A percentile compares a stretch with the other conserved stretches of the same genome.
Evolutionary conservation across 2,113 vertebrate species (phyloP).

Genomic region (Aix galericulata): DNA sequence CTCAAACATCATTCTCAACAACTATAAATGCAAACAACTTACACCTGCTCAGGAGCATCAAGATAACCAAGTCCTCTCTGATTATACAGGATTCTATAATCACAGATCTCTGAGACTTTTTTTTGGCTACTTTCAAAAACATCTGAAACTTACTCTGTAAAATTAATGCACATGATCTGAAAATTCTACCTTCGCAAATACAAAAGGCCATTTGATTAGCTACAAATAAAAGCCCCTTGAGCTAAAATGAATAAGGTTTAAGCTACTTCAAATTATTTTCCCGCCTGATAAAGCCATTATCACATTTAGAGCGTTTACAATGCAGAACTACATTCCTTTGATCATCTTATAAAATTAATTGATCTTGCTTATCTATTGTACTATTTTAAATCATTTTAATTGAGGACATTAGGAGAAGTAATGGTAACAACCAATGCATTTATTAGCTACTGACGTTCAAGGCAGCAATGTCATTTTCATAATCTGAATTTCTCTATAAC

Average conservation of each 20-base stretch:
- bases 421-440: conserved; percentile 85
- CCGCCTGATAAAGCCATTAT: conserved; percentile 81
- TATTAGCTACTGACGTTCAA: conserved; percentile 79
- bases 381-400: conserved; percentile 90
- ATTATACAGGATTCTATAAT: conserved; percentile 39
- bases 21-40: background rate
- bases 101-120: conserved; percentile 44
- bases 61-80: background rate
- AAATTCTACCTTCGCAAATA: conserved; percentile 73
- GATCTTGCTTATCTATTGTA: conserved; percentile 92
- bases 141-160: conserved; percentile 64
- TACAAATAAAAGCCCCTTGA: conserved; percentile 79
- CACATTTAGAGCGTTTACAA: conserved; percentile 79
- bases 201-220: conserved; percentile 77
- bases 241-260: conserved; percentile 76
- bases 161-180: conserved; percentile 73
- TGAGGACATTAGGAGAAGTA: conserved; percentile 89
- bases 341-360: conserved; percentile 87
- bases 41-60: background rate
- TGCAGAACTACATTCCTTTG: conserved; percentile 82
- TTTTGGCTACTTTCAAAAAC: conserved; percentile 54
- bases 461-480: conserved; percentile 80
- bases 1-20: background rate
- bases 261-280: conserved; percentile 78
- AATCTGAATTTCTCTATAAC: conserved; percentile 84